Evolutionary conservation across 2,888 invertebrate genomes (phyloP), one percentile per base, ranked within the genome.

Genomic region (Drosophila yooni): DNA sequence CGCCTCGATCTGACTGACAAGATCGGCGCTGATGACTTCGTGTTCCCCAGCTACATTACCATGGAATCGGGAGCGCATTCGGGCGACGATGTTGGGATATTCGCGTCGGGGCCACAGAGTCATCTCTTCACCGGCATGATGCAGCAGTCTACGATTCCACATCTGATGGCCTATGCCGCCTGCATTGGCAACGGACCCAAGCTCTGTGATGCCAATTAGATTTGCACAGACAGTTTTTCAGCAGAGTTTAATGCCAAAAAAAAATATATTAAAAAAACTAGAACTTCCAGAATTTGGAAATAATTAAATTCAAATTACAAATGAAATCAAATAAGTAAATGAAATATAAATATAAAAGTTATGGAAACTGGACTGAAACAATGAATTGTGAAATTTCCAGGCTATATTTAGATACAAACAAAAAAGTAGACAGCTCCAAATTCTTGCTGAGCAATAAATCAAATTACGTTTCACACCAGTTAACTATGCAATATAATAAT

Each of bases 51-150:
- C 56, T 91, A 91, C 15, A 82, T 91, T 5, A 46, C 70, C 25
- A 79, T 79, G 54, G 50, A 88, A 0, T 92, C 94, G 21, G 96
- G 96, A 87, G 96, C 96, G 0, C 96, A 96, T 82, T 96, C 95
- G 0, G 96, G 96, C 0, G 97, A 97, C 74, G 97, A 97, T 91
- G 97, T 97, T 0, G 95, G 95, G 0, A 95, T 97, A 0, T 97
- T 95, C 91, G 97, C 97, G 0, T 93, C 93, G 4, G 97, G 96
- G 50, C 97, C 97, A 0, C 96, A 96, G 95, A 94, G 96, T 0
- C 97, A 97, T 90, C 94, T 97, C 1, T 96, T 97, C 90, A 94
- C 95, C 0, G 97, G 97, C 0, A 95, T 95, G 31, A 95, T 96
- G 87, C 96, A 97, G 83, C 96, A 97, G 92, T 95, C 95, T 91